Evolutionary conservation across 2,113 vertebrate species (phyloP).

Genomic region (Myxocyprinus asiaticus): DNA sequence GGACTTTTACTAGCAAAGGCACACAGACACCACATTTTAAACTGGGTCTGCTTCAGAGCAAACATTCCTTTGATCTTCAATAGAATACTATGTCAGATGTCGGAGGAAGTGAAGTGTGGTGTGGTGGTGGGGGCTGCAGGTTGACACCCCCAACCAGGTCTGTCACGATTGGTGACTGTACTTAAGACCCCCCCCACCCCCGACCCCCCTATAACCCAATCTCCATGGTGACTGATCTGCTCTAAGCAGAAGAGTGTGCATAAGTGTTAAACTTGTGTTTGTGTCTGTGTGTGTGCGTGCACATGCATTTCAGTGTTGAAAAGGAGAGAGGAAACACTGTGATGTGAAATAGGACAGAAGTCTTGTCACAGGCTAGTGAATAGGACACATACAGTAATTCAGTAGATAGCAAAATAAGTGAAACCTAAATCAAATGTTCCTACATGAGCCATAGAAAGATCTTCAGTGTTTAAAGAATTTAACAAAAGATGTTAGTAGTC

Average conservation of each 20-base stretch:
- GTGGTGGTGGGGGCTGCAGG: constrained; percentile 9
- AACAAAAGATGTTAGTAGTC: no score
- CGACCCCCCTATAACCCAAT: constrained; percentile 29
- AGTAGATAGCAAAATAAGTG: neutral
- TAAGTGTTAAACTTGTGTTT: constrained; percentile 48
- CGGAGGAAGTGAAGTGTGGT: constrained; percentile 13
- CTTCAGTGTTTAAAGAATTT: neutral
- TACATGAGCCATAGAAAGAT: neutral
- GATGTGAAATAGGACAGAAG: neutral
- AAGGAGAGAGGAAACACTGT: neutral
- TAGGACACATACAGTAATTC: neutral
- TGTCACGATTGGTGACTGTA: constrained; percentile 46
- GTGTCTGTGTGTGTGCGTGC: constrained; percentile 25
- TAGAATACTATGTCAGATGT: constrained; percentile 40
- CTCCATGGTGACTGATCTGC: constrained; percentile 57
- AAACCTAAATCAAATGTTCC: neutral
- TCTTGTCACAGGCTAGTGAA: neutral
- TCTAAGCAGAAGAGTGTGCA: constrained; percentile 37
- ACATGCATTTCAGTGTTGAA: constrained; percentile 13
- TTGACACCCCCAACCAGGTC: constrained; percentile 38
- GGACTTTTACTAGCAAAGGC: neutral
- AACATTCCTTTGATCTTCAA: constrained; percentile 23
- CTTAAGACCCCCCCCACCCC: neutral
- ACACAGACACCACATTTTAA: neutral
- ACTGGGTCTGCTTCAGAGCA: neutral